Percentiles rank a stretch among this genome's conserved stretches.
These are phyloP conservation scores for Pristis pectinata DNA, from an alignment of 2,797 vertebrate genomes.

Conservation along the genomic window DNA sequence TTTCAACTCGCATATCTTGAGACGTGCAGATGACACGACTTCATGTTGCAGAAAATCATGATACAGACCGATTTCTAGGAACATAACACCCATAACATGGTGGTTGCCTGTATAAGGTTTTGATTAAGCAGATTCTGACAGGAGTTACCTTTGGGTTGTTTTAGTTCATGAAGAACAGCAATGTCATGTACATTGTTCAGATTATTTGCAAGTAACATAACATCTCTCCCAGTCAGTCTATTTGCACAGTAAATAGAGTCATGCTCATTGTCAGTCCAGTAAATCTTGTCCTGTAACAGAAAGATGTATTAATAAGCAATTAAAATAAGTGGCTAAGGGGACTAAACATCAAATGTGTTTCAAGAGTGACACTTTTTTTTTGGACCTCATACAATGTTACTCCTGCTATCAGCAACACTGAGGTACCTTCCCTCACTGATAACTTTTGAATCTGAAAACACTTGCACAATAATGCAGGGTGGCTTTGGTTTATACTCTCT, in stretches of 20 bases:
- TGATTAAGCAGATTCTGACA: background rate
- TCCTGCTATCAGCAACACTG: background rate
- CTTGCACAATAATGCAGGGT: background rate
- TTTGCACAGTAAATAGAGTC: constrained; percentile 92
- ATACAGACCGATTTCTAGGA: too few species aligned
- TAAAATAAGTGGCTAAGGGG: background rate
- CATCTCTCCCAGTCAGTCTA: constrained; percentile 77
- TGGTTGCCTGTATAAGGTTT: too few species aligned
- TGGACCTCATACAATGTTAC: background rate
- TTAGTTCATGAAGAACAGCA: constrained; percentile 88
- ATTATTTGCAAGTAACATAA: constrained; percentile 78
- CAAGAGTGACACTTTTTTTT: background rate
- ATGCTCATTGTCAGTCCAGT: constrained; percentile 91
- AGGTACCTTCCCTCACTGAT: background rate
- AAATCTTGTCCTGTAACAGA: constrained; percentile 76
- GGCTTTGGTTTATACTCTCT: background rate
- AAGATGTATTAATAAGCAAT: background rate
- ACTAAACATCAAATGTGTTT: background rate
- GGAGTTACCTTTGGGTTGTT: constrained; percentile 81
- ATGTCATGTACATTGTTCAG: constrained; percentile 93
- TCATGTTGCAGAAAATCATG: too few species aligned
- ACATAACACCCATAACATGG: too few species aligned
- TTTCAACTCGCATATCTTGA: too few species aligned
- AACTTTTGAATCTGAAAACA: background rate
- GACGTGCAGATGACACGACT: too few species aligned